Evolutionary conservation across 2,113 vertebrate genomes (phyloP), one percentile per base, ranked within the genome.

Genomic region (Chionomys nivalis): DNA sequence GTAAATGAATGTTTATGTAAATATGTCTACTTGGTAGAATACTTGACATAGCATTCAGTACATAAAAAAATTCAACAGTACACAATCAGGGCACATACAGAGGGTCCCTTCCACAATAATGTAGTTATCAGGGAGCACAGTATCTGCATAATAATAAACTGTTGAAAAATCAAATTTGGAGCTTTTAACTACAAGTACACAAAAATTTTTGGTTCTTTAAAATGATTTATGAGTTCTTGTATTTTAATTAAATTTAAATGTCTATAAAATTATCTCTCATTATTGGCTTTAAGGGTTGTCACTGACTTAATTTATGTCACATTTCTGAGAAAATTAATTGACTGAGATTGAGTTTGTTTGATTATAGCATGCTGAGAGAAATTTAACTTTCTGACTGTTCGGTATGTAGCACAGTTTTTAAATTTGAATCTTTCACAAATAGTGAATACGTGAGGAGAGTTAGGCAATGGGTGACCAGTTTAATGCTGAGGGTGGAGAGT

Each of bases 401-500:
- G 21, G 3, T 28, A 47, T 83, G 13, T 87, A 47, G 49, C 9
- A 89, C 65, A 31, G 0, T 28, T 78, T 89, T 78, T 66, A 26
- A 78, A 76, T 90, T 96, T 92, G 66, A 77, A 86, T 75, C 36
- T 86, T 91, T 16, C 11, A 89, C 91, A 93, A 86, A 28, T 82
- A 14, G 47, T 70, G 31, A 88, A 12, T 81, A 12, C n/a, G 3
- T 88, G 75, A 79, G 31, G n/a, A 95, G 36, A 42, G 2, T 89
- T 68, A 47, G 47, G 55, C 61, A 61, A 49, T 72, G 65, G 76
- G 44, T 68, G 0, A 3, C 6, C 39, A 13, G 63, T 4, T 39
- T 55, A 47, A 91, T 78, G 87, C 70, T 89, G 24, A 86, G 10
- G 6, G 12, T 65, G 0, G 44, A 81, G 42, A 87, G 9, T 11